A percentile compares a stretch with the other conserved stretches of the same genome.
phyloP scores from a whole-genome alignment of 1,140 invertebrate genomes.

The Trichogramma pretiosum region DNA sequence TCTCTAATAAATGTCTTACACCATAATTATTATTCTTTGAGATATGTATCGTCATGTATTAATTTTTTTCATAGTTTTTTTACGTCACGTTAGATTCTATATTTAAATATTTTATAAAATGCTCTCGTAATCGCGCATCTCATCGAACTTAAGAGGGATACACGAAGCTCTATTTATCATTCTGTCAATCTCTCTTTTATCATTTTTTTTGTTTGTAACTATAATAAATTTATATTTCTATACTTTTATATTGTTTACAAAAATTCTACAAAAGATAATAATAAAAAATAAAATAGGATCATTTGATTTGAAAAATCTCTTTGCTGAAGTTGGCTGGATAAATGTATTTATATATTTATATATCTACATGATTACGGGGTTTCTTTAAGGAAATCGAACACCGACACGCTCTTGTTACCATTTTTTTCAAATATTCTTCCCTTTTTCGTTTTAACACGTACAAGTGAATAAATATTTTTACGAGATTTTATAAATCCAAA shows the following conservation, averaged over 20 bases:
- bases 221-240: not conserved
- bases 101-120: slow-evolving; percentile 16
- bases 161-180: slow-evolving; percentile 7
- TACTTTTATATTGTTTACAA: slow-evolving; percentile 16
- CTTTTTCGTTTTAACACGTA: slow-evolving; percentile 13
- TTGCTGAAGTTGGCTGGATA: slow-evolving; percentile 16
- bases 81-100: slow-evolving; percentile 13
- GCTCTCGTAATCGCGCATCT: slow-evolving; percentile 9
- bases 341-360: slow-evolving; percentile 14
- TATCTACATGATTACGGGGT: too few species aligned
- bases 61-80: slow-evolving; percentile 27
- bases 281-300: slow-evolving; percentile 13
- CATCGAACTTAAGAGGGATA: slow-evolving; percentile 8
- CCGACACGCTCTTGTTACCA: slow-evolving; percentile 12
- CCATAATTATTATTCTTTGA: slow-evolving; percentile 47
- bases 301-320: slow-evolving; percentile 16
- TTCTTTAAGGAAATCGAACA: slow-evolving; percentile 14
- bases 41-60: slow-evolving; percentile 46
- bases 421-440: too few species aligned
- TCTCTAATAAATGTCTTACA: slow-evolving; percentile 34
- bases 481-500: slow-evolving; percentile 14
- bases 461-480: too few species aligned
- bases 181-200: slow-evolving; percentile 4
- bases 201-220: slow-evolving; percentile 6
- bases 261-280: slow-evolving; percentile 13